These are phyloP conservation scores for Leucosticte australis DNA, from an alignment of 2,113 vertebrate species.

Conservation along the genomic window DNA sequence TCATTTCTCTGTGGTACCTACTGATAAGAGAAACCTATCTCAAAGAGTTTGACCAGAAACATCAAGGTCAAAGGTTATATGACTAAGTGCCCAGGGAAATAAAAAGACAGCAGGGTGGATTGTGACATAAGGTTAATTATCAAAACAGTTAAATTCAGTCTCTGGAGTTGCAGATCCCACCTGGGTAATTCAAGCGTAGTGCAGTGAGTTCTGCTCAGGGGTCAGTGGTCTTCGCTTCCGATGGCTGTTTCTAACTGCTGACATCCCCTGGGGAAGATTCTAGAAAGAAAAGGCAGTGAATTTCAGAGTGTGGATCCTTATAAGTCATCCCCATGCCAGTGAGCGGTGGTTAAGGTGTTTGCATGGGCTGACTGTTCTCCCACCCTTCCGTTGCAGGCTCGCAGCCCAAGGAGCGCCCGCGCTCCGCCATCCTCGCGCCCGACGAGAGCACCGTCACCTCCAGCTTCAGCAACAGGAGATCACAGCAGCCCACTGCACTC, in stretches of 20 bases:
- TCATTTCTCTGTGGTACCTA: background rate
- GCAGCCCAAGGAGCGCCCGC: constrained; percentile 87
- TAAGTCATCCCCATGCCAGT: fast-evolving
- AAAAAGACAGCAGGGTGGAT: background rate
- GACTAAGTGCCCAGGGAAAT: background rate
- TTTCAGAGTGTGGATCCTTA: background rate
- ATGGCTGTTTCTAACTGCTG: background rate
- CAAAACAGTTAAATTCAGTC: background rate
- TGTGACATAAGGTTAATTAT: background rate
- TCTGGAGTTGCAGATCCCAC: background rate
- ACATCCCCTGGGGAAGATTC: background rate
- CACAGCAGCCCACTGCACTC: constrained; percentile 80
- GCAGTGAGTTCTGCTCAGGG: background rate
- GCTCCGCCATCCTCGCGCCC: constrained; percentile 88
- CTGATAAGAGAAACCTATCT: background rate
- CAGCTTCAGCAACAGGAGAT: constrained; percentile 73
- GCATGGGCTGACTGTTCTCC: background rate
- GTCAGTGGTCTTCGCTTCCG: fast-evolving
- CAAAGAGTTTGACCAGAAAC: background rate
- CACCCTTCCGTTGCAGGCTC: constrained; percentile 68
- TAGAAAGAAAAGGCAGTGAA: background rate
- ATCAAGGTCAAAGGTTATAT: background rate
- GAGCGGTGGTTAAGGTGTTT: fast-evolving
- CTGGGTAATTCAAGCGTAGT: background rate
- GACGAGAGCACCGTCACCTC: constrained; percentile 76